Conservation (phyloP, 2,113 vertebrate genomes). For the Ariopsis seemanni region DNA sequence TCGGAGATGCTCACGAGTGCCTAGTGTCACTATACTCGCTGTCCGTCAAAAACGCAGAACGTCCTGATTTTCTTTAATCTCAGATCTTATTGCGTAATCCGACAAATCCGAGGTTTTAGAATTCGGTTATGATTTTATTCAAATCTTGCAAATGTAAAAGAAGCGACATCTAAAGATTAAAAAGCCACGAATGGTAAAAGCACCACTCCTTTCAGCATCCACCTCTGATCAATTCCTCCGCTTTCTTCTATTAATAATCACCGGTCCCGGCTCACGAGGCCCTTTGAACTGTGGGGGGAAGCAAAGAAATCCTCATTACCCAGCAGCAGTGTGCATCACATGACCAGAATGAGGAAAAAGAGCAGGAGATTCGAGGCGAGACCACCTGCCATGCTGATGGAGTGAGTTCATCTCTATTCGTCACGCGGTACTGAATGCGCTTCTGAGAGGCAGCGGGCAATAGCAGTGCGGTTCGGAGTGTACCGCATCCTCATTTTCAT, state of each 20-base stretch:
- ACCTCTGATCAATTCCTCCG: constrained; percentile 5
- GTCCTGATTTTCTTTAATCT: too few relatives aligned
- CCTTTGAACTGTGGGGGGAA: not conserved
- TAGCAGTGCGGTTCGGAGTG: not conserved
- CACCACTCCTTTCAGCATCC: not conserved
- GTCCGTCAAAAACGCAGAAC: not conserved
- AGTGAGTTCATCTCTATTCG: constrained; percentile 31
- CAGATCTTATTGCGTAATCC: not conserved
- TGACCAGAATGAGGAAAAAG: not conserved
- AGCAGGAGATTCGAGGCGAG: not conserved
- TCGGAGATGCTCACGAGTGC: not conserved
- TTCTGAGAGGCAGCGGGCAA: not conserved
- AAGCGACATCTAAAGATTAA: too few relatives aligned
- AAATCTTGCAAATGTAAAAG: not conserved
- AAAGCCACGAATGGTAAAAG: not conserved
- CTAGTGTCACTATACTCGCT: not conserved
- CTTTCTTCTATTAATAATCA: constrained; percentile 36
- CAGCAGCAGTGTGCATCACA: constrained; percentile 8
- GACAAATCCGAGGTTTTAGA: not conserved
- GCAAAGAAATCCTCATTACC: not conserved
- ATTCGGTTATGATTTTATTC: not conserved
- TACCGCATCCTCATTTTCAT: not conserved
- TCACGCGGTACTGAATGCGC: constrained; percentile 8
- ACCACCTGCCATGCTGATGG: constrained; percentile 10
- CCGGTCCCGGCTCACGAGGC: not conserved